Base-by-base conservation (phyloP, 2,888 invertebrate species). In the Drosophila phalerata region DNA sequence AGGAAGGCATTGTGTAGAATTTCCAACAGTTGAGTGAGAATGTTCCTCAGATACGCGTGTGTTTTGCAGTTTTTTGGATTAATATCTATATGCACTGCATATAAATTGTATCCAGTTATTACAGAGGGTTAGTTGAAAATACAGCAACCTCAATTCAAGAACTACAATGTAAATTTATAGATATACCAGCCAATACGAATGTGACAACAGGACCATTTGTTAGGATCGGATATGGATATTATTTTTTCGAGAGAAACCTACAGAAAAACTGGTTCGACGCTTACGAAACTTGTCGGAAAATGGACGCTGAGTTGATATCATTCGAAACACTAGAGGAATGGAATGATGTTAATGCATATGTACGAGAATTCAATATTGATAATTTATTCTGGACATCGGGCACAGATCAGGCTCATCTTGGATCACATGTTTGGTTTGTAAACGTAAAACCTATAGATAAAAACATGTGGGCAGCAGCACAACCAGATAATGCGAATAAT, bases 131-230 rank as follows among this genome's bases (percentile, higher is more conserved):
- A 40, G 28, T 32, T 19, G 4, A 1, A 4, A 51, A 13, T 34
- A 13, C 5, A 37, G n/a, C 25, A 37, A 25, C 1, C 10, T 4
- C 3, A 22, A n/a, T 10, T 10, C 19, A 34, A 5, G 0, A 19
- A 34, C 13, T 9, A 13, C 8, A 17, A 19, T 13, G 1, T 8
- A 19, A 10, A n/a, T 34, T 9, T 19, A 10, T 22, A 69, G 68
- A 53, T 25, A 68, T 68, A 17, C 69, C 69, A n/a, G 42, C 48
- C 4, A 60, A 60, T n/a, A 43, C 60, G 8, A 69, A 60, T 30
- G 30, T 69, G 15, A 60, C 60, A 13, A 69, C 69, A 5, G 53
- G 15, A 6, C 5, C 5, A 28, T 28, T 28, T 28, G 28, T 28
- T 28, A 8, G 28, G 6, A 28, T 28, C 8, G 28, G 6, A 3